These are phyloP conservation scores for Acanthornis magna DNA, from an alignment of 2,797 vertebrate species.

Conservation along the genomic window DNA sequence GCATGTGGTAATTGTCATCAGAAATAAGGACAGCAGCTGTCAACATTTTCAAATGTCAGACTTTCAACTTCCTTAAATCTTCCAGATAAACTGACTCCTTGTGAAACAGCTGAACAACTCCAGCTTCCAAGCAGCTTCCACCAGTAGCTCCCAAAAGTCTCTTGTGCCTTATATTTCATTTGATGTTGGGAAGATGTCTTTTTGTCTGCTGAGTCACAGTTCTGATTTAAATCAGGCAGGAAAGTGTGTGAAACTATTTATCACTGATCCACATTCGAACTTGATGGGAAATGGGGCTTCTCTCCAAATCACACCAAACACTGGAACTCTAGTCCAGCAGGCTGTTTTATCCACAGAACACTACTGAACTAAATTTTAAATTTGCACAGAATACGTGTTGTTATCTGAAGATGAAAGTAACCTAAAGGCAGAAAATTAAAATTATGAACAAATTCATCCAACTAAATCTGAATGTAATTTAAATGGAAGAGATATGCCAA, in stretches of 20 bases:
- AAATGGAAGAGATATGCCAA: not conserved
- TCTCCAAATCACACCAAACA: not conserved
- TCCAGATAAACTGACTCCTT: not conserved
- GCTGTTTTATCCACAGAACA: not conserved
- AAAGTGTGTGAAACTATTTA: not conserved
- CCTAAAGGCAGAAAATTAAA: not conserved
- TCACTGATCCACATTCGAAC: not conserved
- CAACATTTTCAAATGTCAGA: not conserved
- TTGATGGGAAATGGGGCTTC: not conserved
- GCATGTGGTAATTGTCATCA: not conserved
- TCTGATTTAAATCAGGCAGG: not conserved
- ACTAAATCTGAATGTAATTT: not conserved
- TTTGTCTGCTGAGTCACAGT: not conserved
- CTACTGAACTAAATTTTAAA: not conserved
- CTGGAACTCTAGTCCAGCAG: not conserved
- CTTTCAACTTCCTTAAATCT: not conserved
- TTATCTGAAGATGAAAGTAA: not conserved
- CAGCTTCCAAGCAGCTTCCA: too few relatives aligned
- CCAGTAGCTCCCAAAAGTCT: not conserved
- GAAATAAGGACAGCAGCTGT: not conserved
- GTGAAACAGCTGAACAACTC: not conserved
- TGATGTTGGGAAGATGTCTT: not conserved
- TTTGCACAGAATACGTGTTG: accelerated
- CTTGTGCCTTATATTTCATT: not conserved
- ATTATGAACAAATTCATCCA: not conserved